Conservation (phyloP, 2,113 vertebrate species). For the Lagopus leucura region DNA sequence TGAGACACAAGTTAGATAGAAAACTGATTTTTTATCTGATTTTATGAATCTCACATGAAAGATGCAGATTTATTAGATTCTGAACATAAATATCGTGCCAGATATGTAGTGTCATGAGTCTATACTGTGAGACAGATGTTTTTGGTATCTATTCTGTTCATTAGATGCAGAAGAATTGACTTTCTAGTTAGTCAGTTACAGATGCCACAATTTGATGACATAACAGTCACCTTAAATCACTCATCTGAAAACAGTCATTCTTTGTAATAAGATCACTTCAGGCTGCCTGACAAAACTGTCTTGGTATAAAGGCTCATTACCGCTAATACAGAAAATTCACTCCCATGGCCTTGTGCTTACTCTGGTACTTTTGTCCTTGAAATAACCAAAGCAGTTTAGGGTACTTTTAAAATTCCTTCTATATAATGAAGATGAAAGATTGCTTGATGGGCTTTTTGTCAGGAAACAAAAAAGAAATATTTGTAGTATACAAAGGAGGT, state of each 20-base stretch:
- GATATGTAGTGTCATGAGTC: not conserved
- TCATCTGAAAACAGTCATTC: not conserved
- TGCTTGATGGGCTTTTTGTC: not conserved
- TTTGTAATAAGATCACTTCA: not conserved
- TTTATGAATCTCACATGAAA: not conserved
- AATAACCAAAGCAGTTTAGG: not conserved
- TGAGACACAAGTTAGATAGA: not conserved
- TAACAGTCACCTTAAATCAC: not conserved
- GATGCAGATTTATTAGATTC: not conserved
- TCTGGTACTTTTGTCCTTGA: not conserved
- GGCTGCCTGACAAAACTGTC: not conserved
- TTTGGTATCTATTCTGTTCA: not conserved
- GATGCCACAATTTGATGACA: not conserved
- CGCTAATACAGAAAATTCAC: not conserved
- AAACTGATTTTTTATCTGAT: not conserved
- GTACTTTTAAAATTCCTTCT: not conserved
- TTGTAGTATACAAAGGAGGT: rapidly evolving
- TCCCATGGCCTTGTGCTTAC: not conserved
- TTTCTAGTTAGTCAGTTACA: not conserved
- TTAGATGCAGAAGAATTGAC: not conserved
- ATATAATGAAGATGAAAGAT: not conserved
- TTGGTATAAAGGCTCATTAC: not conserved
- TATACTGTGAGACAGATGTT: not conserved
- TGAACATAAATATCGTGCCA: not conserved
- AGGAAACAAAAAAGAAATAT: not conserved